Conservation (phyloP, 2,113 vertebrate genomes). For the Dicentrarchus labrax region DNA sequence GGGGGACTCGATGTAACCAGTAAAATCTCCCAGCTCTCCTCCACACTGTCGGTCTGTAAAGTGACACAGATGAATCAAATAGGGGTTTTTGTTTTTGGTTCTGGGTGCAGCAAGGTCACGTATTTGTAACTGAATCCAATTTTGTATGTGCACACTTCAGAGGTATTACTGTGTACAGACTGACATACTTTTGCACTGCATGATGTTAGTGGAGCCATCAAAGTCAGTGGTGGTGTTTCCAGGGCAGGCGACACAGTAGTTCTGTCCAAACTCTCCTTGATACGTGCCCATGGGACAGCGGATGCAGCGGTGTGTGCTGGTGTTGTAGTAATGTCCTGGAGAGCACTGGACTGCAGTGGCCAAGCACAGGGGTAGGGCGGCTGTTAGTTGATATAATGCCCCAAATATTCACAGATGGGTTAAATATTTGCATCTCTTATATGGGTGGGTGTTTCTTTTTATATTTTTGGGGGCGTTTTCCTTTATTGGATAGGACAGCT, state of each 20-base stretch:
- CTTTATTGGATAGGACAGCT: too few relatives aligned
- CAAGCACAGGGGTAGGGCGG: not conserved
- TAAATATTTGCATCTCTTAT: not conserved
- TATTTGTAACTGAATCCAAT: not conserved
- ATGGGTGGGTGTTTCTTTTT: too few relatives aligned
- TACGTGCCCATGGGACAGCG: conserved; percentile 92
- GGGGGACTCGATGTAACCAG: conserved; percentile 96
- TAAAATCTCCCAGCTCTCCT: conserved; percentile 95
- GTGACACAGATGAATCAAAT: conserved; percentile 44
- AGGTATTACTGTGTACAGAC: too few relatives aligned
- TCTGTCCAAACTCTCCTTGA: conserved; percentile 96
- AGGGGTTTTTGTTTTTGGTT: not conserved
- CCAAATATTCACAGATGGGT: not conserved
- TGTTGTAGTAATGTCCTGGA: conserved; percentile 97
- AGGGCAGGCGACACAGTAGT: conserved; percentile 93
- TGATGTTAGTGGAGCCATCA: conserved; percentile 95
- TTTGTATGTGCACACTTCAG: not conserved
- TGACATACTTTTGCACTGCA: conserved; percentile 96
- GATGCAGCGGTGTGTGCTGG: conserved; percentile 95
- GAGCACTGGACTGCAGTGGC: conserved; percentile 92
- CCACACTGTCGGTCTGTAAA: conserved; percentile 93
- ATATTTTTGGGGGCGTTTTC: too few relatives aligned
- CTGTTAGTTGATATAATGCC: not conserved
- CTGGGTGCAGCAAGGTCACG: conserved; percentile 10
- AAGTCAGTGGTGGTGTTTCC: conserved; percentile 98